Evolutionary conservation across 2,113 vertebrate genomes (phyloP).

Genomic region (Ahaetulla prasina): DNA sequence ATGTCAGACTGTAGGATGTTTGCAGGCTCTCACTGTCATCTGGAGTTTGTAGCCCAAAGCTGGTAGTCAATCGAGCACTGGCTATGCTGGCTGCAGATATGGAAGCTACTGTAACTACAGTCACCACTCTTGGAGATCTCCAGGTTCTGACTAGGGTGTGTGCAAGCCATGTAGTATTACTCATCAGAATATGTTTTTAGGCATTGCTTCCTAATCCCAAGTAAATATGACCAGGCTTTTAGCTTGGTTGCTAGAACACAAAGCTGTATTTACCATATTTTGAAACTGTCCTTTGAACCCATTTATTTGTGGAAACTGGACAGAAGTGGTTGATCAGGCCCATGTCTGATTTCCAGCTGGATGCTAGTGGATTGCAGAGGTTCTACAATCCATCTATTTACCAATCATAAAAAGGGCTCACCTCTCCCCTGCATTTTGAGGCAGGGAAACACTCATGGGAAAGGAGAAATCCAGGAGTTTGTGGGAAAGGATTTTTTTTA

Average conservation of each 20-base stretch:
- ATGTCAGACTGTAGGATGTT: neutral
- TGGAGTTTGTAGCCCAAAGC: neutral
- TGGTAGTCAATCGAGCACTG: neutral
- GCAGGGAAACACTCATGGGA: neutral
- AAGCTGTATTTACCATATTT: neutral
- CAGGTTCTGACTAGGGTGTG: neutral
- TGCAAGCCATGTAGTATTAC: neutral
- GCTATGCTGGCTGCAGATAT: neutral
- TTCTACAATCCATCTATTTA: neutral
- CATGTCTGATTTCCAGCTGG: neutral
- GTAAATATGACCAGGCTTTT: neutral
- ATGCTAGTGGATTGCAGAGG: neutral
- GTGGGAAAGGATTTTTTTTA: neutral
- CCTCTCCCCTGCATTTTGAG: neutral
- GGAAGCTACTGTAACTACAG: neutral
- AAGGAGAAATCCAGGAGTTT: neutral
- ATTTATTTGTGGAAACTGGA: neutral
- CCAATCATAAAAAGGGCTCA: neutral
- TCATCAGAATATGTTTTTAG: neutral
- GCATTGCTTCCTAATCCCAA: neutral
- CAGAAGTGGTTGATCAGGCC: neutral
- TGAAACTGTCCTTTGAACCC: neutral
- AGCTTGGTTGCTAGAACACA: neutral
- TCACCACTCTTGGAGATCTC: neutral
- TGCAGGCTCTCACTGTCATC: neutral